phyloP scores from a whole-genome alignment of 2,888 invertebrate genomes.

The Oscheius sp. region DNA sequence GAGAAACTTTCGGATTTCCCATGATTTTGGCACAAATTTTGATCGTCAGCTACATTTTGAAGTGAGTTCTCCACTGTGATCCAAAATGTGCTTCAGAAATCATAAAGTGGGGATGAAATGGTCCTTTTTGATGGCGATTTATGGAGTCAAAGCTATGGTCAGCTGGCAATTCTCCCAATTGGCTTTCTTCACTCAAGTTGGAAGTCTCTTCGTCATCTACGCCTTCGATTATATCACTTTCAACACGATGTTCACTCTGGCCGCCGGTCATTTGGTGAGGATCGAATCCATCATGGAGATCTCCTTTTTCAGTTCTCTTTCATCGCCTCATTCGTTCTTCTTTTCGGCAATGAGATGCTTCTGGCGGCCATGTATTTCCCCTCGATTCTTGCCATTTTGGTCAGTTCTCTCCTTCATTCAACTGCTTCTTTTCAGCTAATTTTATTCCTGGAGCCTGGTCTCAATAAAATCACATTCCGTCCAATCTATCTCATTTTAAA shows the following conservation, averaged over 20 bases:
- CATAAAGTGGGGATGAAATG: conserved; percentile 53
- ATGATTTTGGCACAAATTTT: conserved; percentile 81
- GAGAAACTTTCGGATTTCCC: conserved; percentile 87
- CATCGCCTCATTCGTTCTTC: conserved; percentile 71
- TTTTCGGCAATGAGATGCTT: conserved; percentile 76
- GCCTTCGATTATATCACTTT: conserved; percentile 71
- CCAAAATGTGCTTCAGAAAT: conserved; percentile 30
- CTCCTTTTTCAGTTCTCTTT: conserved; percentile 72
- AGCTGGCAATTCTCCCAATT: conserved; percentile 80
- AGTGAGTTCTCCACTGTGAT: not conserved
- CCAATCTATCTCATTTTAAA: conserved; percentile 61
- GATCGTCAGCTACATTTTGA: conserved; percentile 76
- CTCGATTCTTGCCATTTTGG: conserved; percentile 70
- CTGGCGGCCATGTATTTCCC: conserved; percentile 74
- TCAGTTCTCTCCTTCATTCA: conserved; percentile 35
- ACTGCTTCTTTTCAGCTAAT: conserved; percentile 40
- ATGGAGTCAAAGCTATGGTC: conserved; percentile 72
- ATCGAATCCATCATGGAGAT: not conserved
- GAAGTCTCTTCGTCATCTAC: conserved; percentile 80
- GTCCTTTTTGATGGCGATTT: conserved; percentile 49
- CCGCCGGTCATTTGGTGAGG: conserved; percentile 73
- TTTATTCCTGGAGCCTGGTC: conserved; percentile 34
- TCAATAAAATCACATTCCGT: conserved; percentile 42
- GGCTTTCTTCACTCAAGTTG: conserved; percentile 81
- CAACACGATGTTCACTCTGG: conserved; percentile 71